Base-by-base conservation (phyloP, 2,113 vertebrate species). In the Dasyornis broadbenti region DNA sequence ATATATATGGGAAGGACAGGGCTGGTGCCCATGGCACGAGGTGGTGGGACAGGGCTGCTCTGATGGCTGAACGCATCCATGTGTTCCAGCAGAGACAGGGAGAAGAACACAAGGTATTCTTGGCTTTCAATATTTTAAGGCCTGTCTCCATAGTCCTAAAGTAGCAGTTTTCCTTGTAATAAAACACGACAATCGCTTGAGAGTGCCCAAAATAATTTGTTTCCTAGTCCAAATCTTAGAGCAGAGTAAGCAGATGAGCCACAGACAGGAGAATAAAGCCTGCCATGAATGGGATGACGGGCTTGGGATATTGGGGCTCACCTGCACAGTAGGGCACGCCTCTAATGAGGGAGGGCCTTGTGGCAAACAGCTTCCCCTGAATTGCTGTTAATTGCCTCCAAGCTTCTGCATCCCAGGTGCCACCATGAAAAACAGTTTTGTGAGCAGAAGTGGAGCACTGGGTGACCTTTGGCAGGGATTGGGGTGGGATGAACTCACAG, bases 241-340 rank as follows among this genome's bases (percentile, higher is more conserved):
- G 13, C 35, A 24, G 16, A 10, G 17, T 20, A 45, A 45, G 61
- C 47, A 79, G 7, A 50, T 5, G 56, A 35, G 39, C 27, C 50
- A 28, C 7, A 3, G 72, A 61, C 7, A 3, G 72, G 56, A 73
- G 22, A 26, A 11, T 13, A 2, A 56, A 37, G 19, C 22, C 45
- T 50, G 70, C 23, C 0, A 0, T 14, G 50, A 28, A 6, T 2
- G 0, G 11, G 27, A 7, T 5, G 50, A 18, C 6, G 3, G 24
- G 11, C 30, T 26, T 3, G 6, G 31, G n/a, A 17, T 39, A 5
- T 3, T 7, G 37, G 40, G 35, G 50, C 45, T 53, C n/a, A 11
- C 42, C 59, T 20, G 75, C 24, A 27, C 21, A 21, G n/a, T n/a
- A n/a, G n/a, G n/a, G n/a, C n/a, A n/a, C n/a, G n/a, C n/a, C 61